Conservation (phyloP, 2,888 invertebrate species). For the Brenthis hecate region DNA sequence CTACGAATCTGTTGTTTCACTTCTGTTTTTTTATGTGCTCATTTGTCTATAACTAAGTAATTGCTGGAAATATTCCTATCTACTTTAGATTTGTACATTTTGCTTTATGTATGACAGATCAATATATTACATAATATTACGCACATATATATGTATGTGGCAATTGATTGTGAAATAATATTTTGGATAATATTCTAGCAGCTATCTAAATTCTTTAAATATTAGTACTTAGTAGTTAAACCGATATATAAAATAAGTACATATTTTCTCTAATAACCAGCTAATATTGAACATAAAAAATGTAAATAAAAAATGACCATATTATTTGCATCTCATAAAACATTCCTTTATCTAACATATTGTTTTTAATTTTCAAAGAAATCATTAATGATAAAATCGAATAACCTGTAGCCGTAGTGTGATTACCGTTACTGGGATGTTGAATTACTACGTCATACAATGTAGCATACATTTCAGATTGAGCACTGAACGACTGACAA, state of each 20-base stretch:
- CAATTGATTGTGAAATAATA: not conserved
- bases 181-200: conserved; percentile 1
- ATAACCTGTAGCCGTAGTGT: conserved; percentile 17
- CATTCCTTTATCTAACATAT: not conserved
- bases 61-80: conserved; percentile 6
- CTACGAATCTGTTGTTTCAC: conserved; percentile 12
- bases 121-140: conserved; percentile 1
- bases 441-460: conserved; percentile 18
- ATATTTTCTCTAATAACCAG: too few relatives aligned
- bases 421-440: conserved; percentile 30
- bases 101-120: not conserved
- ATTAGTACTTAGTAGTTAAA: too few relatives aligned
- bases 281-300: not conserved
- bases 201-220: too few relatives aligned
- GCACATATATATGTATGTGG: not conserved
- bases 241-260: too few relatives aligned
- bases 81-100: not conserved
- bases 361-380: conserved; percentile 7
- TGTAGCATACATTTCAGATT: conserved; percentile 38
- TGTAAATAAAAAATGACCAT: not conserved
- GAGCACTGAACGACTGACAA: conserved; percentile 23
- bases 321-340: not conserved
- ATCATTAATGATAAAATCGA: conserved; percentile 15
- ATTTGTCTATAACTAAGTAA: conserved; percentile 21
- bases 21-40: conserved; percentile 6